These are phyloP conservation scores for Gopherus evgoodei DNA, from an alignment of 2,113 vertebrate genomes.

Conservation along the genomic window DNA sequence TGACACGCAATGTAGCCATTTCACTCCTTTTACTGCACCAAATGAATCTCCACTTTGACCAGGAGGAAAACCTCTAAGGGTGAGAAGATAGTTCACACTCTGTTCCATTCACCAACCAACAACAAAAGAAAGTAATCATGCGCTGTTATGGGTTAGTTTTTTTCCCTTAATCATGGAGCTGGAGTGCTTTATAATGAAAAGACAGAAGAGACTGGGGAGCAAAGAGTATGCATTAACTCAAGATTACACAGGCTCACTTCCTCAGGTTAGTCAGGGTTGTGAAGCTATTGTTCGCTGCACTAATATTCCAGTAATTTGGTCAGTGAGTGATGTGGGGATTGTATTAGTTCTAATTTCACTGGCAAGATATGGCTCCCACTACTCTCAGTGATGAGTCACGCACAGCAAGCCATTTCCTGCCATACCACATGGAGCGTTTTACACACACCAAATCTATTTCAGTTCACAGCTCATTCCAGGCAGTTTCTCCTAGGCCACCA, in stretches of 20 bases:
- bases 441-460: background rate
- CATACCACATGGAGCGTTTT: background rate
- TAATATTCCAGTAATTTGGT: background rate
- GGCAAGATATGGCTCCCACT: background rate
- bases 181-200: background rate
- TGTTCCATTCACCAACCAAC: background rate
- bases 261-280: background rate
- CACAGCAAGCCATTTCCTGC: background rate
- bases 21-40: background rate
- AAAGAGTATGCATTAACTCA: background rate
- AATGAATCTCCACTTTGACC: background rate
- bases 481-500: background rate
- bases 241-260: background rate
- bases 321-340: background rate
- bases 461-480: background rate
- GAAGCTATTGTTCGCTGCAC: background rate
- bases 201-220: background rate
- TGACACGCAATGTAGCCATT: background rate
- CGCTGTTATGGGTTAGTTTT: no score
- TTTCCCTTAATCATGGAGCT: background rate
- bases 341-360: background rate
- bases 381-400: background rate
- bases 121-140: background rate
- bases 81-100: background rate
- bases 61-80: background rate